Conservation (phyloP, 2,888 invertebrate species). For the Campaea margaritaria region DNA sequence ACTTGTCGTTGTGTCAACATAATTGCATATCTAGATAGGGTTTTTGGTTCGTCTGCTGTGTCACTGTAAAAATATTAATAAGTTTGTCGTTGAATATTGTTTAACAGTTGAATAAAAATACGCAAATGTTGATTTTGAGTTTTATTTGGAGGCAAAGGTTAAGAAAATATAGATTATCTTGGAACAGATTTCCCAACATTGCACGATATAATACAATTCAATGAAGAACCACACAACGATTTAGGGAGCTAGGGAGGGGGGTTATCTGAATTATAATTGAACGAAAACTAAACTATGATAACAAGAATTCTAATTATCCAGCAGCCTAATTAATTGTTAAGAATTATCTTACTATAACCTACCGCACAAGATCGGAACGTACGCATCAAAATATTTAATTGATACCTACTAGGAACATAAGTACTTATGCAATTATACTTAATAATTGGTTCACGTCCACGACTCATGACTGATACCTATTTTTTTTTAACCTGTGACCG, state of each 20-base stretch:
- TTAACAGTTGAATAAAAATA: slow-evolving; percentile 1
- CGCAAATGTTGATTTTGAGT: not conserved
- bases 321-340: not conserved
- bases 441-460: too few relatives aligned
- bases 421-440: too few relatives aligned
- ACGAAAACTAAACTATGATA: too few relatives aligned
- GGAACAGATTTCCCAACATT: too few relatives aligned
- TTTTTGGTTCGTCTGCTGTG: not conserved
- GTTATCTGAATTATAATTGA: too few relatives aligned
- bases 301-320: too few relatives aligned
- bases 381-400: slow-evolving; percentile 2
- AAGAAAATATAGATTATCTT: not conserved
- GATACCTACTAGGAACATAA: too few relatives aligned
- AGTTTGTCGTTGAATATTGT: not conserved
- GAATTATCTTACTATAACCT: slow-evolving; percentile 15
- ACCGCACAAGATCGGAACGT: slow-evolving; percentile 15
- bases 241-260: too few relatives aligned
- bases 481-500: too few relatives aligned
- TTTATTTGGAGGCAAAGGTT: not conserved
- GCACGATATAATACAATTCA: too few relatives aligned
- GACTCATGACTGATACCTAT: too few relatives aligned
- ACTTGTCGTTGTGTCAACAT: not conserved
- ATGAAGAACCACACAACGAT: too few relatives aligned
- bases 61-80: not conserved
- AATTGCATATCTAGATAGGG: not conserved